Percentiles rank a stretch among this genome's conserved stretches.
Evolutionary conservation across 2,888 invertebrate species (phyloP).

Genomic region (Cryptus armator): DNA sequence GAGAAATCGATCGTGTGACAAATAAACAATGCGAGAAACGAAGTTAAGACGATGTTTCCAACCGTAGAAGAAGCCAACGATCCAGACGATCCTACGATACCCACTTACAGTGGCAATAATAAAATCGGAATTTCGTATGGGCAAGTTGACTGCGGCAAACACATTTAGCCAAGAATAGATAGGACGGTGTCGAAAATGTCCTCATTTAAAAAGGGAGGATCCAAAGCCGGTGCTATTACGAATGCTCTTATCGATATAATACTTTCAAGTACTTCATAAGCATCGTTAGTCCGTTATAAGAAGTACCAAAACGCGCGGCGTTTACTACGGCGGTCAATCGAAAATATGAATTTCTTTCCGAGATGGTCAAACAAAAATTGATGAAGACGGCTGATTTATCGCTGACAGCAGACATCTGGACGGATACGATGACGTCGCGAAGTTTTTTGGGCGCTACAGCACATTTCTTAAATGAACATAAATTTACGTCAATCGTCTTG

Average conservation of each 20-base stretch:
- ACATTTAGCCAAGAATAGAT: background rate
- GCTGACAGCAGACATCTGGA: slow-evolving; percentile 68
- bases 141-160: no score
- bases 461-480: slow-evolving; percentile 54
- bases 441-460: slow-evolving; percentile 66
- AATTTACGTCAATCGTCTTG: slow-evolving; percentile 48
- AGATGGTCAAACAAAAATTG: slow-evolving; percentile 50
- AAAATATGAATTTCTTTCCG: slow-evolving; percentile 59
- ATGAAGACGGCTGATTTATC: slow-evolving; percentile 35
- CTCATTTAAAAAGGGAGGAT: background rate
- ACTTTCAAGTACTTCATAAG: slow-evolving; percentile 54
- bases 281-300: slow-evolving; percentile 57
- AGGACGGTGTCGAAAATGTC: background rate
- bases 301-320: slow-evolving; percentile 51
- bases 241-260: slow-evolving; percentile 56
- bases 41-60: no score
- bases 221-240: slow-evolving; percentile 15
- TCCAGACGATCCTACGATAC: background rate
- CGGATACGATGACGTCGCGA: slow-evolving; percentile 64
- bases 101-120: background rate
- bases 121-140: background rate
- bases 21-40: no score
- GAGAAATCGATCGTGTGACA: no score
- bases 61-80: background rate
- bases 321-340: slow-evolving; percentile 52